Evolutionary conservation across 2,888 invertebrate genomes (phyloP).

Genomic region (Drosophila rellima): DNA sequence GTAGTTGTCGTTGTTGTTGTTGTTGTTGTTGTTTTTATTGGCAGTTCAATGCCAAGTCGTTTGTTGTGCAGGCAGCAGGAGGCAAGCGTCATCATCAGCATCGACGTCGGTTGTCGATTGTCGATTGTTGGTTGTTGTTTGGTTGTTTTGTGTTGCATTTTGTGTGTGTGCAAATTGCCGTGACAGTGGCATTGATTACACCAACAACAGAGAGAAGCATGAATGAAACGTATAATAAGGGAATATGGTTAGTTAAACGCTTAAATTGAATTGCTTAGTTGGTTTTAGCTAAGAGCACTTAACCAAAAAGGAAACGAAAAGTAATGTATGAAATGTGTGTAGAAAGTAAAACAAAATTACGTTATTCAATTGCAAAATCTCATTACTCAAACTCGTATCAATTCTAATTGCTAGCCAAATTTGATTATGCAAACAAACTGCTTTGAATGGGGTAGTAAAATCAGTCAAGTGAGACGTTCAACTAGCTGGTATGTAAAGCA

Average conservation of each 20-base stretch:
- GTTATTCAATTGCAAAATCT: conserved; percentile 34
- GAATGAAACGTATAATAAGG: conserved; percentile 66
- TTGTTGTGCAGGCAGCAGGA: conserved; percentile 40
- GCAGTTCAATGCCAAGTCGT: conserved; percentile 79
- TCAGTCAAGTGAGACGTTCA: conserved; percentile 58
- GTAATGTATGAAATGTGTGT: conserved; percentile 9
- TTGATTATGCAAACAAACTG: conserved; percentile 57
- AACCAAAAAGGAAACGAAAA: conserved; percentile 2
- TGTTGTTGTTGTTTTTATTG: conserved; percentile 68
- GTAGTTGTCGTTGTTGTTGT: conserved; percentile 27
- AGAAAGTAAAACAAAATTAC: neutral
- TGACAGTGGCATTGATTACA: conserved; percentile 81
- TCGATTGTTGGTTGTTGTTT: conserved; percentile 54
- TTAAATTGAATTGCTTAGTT: conserved; percentile 65
- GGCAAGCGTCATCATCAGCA: conserved; percentile 4
- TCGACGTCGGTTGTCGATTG: conserved; percentile 46
- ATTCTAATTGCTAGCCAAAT: conserved; percentile 67
- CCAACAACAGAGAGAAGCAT: conserved; percentile 19
- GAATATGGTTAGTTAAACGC: conserved; percentile 81
- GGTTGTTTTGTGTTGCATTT: conserved; percentile 73
- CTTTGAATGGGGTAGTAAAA: conserved; percentile 45
- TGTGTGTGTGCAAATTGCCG: conserved; percentile 81
- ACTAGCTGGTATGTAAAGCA: conserved; percentile 45
- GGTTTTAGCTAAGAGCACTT: conserved; percentile 25
- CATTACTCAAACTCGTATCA: conserved; percentile 30